phyloP scores from a whole-genome alignment of 1,140 invertebrate species.

The Ectropis grisescens region DNA sequence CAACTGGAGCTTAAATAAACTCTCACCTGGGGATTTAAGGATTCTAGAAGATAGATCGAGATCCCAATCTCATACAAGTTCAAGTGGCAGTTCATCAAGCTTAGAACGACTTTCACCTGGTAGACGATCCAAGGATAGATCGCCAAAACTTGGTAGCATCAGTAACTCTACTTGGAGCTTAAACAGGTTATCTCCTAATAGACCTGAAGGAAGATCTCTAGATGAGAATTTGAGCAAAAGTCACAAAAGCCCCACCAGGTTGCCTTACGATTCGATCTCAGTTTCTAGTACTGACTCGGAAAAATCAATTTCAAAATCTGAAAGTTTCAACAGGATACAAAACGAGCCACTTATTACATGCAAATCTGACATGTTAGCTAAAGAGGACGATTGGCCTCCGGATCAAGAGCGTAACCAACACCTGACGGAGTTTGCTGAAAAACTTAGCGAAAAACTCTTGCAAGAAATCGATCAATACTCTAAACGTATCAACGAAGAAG shows the following conservation, averaged over 20 bases:
- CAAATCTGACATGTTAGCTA: conserved; percentile 62
- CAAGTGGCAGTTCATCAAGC: conserved; percentile 66
- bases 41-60: conserved; percentile 69
- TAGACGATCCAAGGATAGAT: conserved; percentile 63
- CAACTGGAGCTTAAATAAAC: conserved; percentile 67
- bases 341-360: conserved; percentile 65
- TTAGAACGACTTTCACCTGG: conserved; percentile 64
- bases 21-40: conserved; percentile 67
- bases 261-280: conserved; percentile 64
- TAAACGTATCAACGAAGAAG: conserved; percentile 65
- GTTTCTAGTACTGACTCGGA: conserved; percentile 67
- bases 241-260: conserved; percentile 59
- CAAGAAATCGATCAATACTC: conserved; percentile 81
- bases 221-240: conserved; percentile 60
- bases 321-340: conserved; percentile 64
- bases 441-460: conserved; percentile 79
- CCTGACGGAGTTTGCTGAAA: conserved; percentile 83
- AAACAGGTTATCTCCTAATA: conserved; percentile 61
- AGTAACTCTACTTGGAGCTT: conserved; percentile 68
- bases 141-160: conserved; percentile 63
- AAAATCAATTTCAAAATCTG: conserved; percentile 66
- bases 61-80: conserved; percentile 65
- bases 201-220: conserved; percentile 59
- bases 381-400: conserved; percentile 64
- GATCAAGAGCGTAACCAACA: conserved; percentile 78